A percentile compares a stretch with the other conserved stretches of the same genome.
These are phyloP conservation scores for Euwallacea similis DNA, from an alignment of 1,140 invertebrate species.

Conservation along the genomic window DNA sequence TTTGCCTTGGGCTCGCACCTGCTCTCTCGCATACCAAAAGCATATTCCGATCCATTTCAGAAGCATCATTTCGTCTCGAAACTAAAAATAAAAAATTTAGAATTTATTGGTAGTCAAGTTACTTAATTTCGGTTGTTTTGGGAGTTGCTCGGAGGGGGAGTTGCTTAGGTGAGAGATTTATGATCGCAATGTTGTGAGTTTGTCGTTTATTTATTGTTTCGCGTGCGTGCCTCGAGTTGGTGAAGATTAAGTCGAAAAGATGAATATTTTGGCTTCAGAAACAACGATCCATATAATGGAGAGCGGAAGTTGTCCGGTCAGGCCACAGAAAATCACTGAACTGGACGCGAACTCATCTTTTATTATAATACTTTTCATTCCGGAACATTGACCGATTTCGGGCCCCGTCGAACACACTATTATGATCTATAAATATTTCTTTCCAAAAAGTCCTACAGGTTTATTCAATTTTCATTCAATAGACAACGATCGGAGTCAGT, in stretches of 20 bases:
- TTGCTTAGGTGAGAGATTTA: neutral
- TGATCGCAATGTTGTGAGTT: neutral
- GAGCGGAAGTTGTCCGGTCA: constrained; percentile 31
- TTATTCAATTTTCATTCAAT: no score
- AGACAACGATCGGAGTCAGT: no score
- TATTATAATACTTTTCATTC: constrained; percentile 39
- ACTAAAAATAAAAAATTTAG: constrained; percentile 25
- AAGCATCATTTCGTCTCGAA: constrained; percentile 11
- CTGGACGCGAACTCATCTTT: constrained; percentile 35
- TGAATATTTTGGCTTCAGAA: constrained; percentile 26
- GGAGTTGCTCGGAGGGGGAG: neutral
- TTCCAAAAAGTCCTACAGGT: neutral
- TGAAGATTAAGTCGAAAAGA: neutral
- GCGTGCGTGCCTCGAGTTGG: neutral
- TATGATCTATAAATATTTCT: constrained; percentile 34
- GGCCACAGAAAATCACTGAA: constrained; percentile 29
- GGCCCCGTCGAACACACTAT: constrained; percentile 35
- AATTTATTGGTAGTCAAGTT: constrained; percentile 18
- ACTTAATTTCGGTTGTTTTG: constrained; percentile 18
- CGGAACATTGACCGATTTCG: constrained; percentile 34
- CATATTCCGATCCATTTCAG: constrained; percentile 9
- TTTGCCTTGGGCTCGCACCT: constrained; percentile 9
- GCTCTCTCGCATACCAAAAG: constrained; percentile 22
- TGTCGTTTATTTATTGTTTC: constrained; percentile 3
- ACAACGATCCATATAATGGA: constrained; percentile 25